phyloP scores from a whole-genome alignment of 2,113 vertebrate species.

The Phaethon lepturus region DNA sequence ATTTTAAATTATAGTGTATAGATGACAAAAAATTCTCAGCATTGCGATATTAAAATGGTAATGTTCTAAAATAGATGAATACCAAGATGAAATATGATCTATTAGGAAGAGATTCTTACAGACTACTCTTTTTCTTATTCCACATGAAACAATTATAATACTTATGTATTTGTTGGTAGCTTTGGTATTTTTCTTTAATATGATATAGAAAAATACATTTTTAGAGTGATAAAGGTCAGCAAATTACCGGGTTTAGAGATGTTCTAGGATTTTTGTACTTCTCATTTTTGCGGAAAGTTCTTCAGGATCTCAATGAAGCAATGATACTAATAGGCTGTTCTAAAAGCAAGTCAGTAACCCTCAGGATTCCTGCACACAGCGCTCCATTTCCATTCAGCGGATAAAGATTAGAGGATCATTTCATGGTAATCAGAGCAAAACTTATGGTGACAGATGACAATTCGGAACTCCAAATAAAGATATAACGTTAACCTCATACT shows the following conservation, averaged over 20 bases:
- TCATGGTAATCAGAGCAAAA: neutral
- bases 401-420: neutral
- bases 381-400: neutral
- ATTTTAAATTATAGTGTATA: neutral
- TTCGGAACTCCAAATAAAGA: neutral
- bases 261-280: neutral
- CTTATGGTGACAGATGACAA: neutral
- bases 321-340: neutral
- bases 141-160: neutral
- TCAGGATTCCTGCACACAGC: neutral
- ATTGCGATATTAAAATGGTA: neutral
- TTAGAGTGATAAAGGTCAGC: neutral
- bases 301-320: neutral
- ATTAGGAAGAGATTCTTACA: neutral
- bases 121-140: neutral
- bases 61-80: neutral
- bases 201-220: neutral
- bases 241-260: neutral
- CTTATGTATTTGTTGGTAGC: neutral
- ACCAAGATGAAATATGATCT: neutral
- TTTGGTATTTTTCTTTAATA: neutral
- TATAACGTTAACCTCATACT: neutral
- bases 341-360: neutral
- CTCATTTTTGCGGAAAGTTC: neutral
- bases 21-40: neutral